Conservation (phyloP, 2,797 vertebrate genomes). For the Mormyrus hasselquistii region DNA sequence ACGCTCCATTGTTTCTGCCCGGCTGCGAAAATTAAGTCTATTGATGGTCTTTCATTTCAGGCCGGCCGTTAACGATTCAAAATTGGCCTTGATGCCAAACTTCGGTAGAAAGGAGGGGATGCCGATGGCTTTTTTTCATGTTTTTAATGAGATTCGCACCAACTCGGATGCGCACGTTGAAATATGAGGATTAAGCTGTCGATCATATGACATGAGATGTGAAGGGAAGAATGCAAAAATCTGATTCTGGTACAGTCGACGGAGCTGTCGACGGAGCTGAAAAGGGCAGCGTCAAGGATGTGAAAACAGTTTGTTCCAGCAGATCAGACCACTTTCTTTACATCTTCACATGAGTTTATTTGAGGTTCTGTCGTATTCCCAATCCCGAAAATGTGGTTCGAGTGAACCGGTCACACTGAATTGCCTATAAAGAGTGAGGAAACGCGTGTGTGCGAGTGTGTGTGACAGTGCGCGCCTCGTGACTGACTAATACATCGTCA, state of each 20-base stretch:
- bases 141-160: background rate
- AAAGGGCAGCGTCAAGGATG: background rate
- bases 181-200: background rate
- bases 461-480: background rate
- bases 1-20: background rate
- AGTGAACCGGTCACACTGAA: background rate
- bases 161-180: background rate
- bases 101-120: background rate
- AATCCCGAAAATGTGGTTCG: background rate
- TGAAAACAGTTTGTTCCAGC: background rate
- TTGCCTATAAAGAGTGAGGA: background rate
- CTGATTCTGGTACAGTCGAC: background rate
- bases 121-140: background rate
- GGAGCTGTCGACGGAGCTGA: background rate
- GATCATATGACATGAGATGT: background rate
- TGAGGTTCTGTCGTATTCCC: background rate
- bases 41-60: background rate
- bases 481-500: background rate
- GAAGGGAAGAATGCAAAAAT: background rate
- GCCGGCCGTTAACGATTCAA: background rate
- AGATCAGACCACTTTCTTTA: background rate
- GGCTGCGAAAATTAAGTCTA: background rate
- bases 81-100: background rate
- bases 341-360: background rate
- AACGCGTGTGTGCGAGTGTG: background rate